Conservation (phyloP, 2,113 vertebrate genomes). For the Scophthalmus maximus region DNA sequence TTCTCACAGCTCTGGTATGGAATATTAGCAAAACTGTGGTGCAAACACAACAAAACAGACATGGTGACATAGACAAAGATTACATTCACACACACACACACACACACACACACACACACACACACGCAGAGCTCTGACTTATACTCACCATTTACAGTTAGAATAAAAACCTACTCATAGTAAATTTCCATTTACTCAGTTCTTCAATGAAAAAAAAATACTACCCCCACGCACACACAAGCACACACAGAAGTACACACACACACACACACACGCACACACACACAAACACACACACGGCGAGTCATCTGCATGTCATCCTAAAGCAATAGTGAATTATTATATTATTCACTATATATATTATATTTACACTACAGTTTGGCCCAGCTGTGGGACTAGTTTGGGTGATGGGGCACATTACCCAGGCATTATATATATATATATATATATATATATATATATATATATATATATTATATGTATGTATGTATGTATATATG, state of each 20-base stretch:
- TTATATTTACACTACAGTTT: background rate
- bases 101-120: background rate
- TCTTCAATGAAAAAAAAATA: background rate
- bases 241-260: background rate
- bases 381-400: background rate
- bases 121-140: too few species aligned
- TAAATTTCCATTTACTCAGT: conserved; percentile 18
- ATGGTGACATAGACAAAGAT: background rate
- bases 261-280: background rate
- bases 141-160: too few species aligned
- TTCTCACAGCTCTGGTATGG: too few species aligned
- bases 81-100: background rate
- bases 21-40: background rate
- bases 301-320: too few species aligned
- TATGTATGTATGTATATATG: too few species aligned
- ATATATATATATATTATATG: too few species aligned
- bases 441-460: too few species aligned
- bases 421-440: too few species aligned
- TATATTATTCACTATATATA: background rate
- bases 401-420: conserved; percentile 44
- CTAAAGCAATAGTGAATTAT: too few species aligned
- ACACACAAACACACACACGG: background rate
- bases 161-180: background rate
- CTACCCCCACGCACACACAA: too few species aligned
- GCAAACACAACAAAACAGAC: background rate